Evolutionary conservation across 1,140 invertebrate genomes (phyloP), one percentile per base, ranked within the genome.

Genomic region (Drosophila funebris): DNA sequence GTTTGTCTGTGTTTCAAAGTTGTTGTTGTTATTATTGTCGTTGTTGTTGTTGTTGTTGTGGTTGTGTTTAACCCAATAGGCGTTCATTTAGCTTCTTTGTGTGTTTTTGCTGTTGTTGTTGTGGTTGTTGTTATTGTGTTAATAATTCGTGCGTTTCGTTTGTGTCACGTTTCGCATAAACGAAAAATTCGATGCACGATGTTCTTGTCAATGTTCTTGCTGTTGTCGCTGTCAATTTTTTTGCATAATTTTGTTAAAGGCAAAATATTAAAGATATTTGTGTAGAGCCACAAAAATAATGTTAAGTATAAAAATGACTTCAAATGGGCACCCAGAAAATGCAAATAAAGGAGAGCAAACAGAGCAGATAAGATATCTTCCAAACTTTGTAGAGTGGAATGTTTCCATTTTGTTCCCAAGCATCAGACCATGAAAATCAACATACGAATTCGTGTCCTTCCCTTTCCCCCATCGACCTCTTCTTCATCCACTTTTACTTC

Each of bases 361-460:
- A 67, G 46, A 57, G 66, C 58, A 78, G 78, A 85, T 85, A 85
- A 87, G 83, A 78, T 82, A 78, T 78, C 58, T 61, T 58, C 36
- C 52, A 63, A 80, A 64, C 66, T 84, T 58, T 73, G 62, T 46
- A 36, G 36, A 73, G 54, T 62, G 71, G 71, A 87, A 85, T 85
- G 82, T 82, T 85, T 85, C 81, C 82, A 85, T 85, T 85, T 88
- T 85, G 82, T 85, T 87, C 62, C 67, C 67, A 88, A 58, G 83
- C 83, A 88, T 46, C 83, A 71, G 66, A 83, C 78, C 83, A 89
- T 88, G 62, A 79, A 88, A 88, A 83, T 88, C 83, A 89, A 78
- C 83, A 83, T 87, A 61, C 70, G 71, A 54, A 74, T 66, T 73
- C 68, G 44, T 71, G 67, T 41, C 24, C 39, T 24, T 33, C 31